Base-by-base conservation (phyloP, 2,888 invertebrate species). In the Mamestra brassicae region DNA sequence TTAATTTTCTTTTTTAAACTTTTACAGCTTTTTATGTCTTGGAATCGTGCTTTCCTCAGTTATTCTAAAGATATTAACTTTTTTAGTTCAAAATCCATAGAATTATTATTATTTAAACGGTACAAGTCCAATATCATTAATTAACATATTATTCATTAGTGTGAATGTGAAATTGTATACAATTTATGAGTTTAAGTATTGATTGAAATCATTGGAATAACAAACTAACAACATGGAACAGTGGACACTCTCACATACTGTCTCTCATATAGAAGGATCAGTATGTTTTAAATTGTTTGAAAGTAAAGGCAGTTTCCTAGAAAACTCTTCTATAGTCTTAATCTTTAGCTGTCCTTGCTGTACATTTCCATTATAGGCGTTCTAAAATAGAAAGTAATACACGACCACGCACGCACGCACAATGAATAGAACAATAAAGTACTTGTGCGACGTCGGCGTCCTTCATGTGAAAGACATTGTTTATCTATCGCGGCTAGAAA, bases 401-500 rank as follows among this genome's bases (percentile, higher is more conserved):
- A 74, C 50, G 55, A 60, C 58, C 26, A 45, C 45, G 68, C 36
- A 62, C 78, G 42, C 50, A 47, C 63, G 34, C 50, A 47, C 63
- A 26, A 52, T 70, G 50, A 71, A 64, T 74, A 65, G 65, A 78
- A 61, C 76, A 64, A 60, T 38, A 54, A 76, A 77, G 66, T 74
- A 65, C 66, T 76, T 67, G 74, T 79, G 52, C 70, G 71, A 45
- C 57, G 64, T 36, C 47, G 50, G 54, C 69, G 67, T 74, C 74
- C 73, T 87, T 79, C 79, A 76, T 65, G 60, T 79, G 76, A 79
- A 77, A 87, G 69, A 74, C 74, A 83, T 87, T 87, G 79, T 83
- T 75, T 81, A 76, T 68, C 66, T 79, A 79, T 81, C 74, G 81
- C 71, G 63, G 57, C 50, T 66, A 71, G 62, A 63, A 66, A 85